These are phyloP conservation scores for Tinea pellionella DNA, from an alignment of 2,888 invertebrate genomes.

Conservation along the genomic window DNA sequence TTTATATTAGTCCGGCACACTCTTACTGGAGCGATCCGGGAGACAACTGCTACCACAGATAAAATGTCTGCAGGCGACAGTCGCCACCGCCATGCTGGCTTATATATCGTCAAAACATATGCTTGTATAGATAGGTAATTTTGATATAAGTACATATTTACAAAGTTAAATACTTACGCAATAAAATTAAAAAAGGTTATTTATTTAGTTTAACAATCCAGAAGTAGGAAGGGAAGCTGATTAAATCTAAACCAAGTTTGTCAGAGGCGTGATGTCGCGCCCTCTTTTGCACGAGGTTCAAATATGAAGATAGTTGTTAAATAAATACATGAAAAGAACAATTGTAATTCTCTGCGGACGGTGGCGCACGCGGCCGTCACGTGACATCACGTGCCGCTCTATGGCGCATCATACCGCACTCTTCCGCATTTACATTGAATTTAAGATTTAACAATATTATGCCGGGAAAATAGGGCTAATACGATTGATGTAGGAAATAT, in stretches of 20 bases:
- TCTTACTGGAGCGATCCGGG: no score
- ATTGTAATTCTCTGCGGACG: slow-evolving; percentile 20
- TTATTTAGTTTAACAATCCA: slow-evolving; percentile 22
- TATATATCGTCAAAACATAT: no score
- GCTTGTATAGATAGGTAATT: no score
- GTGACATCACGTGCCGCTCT: slow-evolving; percentile 38
- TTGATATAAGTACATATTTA: background rate
- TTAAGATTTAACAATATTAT: slow-evolving; percentile 32
- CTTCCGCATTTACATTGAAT: slow-evolving; percentile 14
- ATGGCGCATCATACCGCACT: slow-evolving; percentile 18
- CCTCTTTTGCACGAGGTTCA: slow-evolving; percentile 43
- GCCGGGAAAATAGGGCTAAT: slow-evolving; percentile 49
- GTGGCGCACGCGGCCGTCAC: slow-evolving; percentile 30
- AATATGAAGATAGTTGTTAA: slow-evolving; percentile 58
- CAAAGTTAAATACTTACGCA: background rate
- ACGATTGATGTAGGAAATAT: slow-evolving; percentile 51
- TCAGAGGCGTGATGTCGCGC: slow-evolving; percentile 34
- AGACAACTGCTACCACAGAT: no score
- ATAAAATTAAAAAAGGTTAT: slow-evolving; percentile 6
- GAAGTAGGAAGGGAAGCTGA: slow-evolving; percentile 30
- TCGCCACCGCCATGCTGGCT: no score
- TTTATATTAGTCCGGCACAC: no score
- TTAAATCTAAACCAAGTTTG: slow-evolving; percentile 61
- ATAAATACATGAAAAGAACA: slow-evolving; percentile 48
- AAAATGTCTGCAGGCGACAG: no score